Conservation (phyloP, 2,888 invertebrate genomes). For the Hoplodrina blanda region DNA sequence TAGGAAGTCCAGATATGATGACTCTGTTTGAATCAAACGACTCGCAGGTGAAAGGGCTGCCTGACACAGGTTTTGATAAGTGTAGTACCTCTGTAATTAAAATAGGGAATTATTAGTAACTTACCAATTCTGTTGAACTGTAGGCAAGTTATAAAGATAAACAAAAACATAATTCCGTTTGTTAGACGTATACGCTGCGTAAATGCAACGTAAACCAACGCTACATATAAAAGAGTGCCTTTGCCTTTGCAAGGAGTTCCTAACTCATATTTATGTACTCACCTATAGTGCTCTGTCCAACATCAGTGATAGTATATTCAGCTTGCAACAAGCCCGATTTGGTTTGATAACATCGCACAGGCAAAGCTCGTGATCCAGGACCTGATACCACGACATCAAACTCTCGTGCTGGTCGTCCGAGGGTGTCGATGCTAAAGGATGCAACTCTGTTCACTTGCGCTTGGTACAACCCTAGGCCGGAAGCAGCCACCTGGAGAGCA, state of each 20-base stretch:
- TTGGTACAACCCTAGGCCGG: constrained; percentile 96
- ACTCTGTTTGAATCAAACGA: constrained; percentile 97
- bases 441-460: constrained; percentile 95
- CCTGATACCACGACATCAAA: constrained; percentile 97
- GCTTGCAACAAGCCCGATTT: constrained; percentile 98
- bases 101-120: background rate
- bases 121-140: background rate
- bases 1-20: constrained; percentile 94
- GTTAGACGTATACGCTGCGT: too few relatives aligned
- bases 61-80: constrained; percentile 96
- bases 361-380: constrained; percentile 94
- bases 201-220: too few relatives aligned
- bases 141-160: too few relatives aligned
- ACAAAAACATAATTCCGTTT: too few relatives aligned
- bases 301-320: constrained; percentile 96
- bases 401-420: constrained; percentile 95
- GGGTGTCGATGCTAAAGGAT: constrained; percentile 96
- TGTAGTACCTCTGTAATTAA: constrained; percentile 95
- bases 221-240: background rate
- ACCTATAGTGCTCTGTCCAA: constrained; percentile 93
- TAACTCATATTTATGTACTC: constrained; percentile 50
- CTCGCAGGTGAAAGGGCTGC: constrained; percentile 98
- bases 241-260: background rate
- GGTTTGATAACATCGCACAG: constrained; percentile 98
- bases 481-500: constrained; percentile 91